phyloP scores from a whole-genome alignment of 2,797 vertebrate genomes.

The Microctenopoma stevenorrisi region DNA sequence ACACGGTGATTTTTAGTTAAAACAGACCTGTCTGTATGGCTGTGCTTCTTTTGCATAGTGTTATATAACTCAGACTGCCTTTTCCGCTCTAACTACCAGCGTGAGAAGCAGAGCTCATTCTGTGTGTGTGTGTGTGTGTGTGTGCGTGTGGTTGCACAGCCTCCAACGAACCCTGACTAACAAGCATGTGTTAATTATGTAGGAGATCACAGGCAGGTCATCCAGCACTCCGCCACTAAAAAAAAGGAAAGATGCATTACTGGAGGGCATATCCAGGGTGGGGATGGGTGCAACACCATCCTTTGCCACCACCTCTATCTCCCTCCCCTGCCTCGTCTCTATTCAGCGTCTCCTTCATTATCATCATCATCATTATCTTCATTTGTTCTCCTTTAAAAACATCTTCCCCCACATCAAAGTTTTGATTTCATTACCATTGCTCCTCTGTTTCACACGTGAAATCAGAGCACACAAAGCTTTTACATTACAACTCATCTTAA shows the following conservation, averaged over 20 bases:
- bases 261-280: slow-evolving; percentile 90
- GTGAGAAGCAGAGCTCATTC: slow-evolving; percentile 36
- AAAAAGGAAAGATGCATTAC: slow-evolving; percentile 89
- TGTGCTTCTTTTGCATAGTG: slow-evolving; percentile 24
- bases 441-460: slow-evolving; percentile 1
- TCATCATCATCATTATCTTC: slow-evolving; percentile 25
- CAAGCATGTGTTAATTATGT: slow-evolving; percentile 99
- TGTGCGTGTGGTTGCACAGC: slow-evolving; percentile 72
- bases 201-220: slow-evolving; percentile 97
- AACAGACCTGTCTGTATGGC: background rate
- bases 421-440: slow-evolving; percentile 29
- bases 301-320: slow-evolving; percentile 26
- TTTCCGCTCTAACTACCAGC: slow-evolving; percentile 30
- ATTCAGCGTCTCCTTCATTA: slow-evolving; percentile 11
- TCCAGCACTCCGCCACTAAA: slow-evolving; percentile 91
- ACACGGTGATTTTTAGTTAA: slow-evolving; percentile 29
- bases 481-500: background rate
- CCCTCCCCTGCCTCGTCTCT: slow-evolving; percentile 11
- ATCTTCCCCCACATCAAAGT: slow-evolving; percentile 12
- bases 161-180: slow-evolving; percentile 96
- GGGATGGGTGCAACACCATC: slow-evolving; percentile 82
- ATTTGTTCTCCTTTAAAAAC: slow-evolving; percentile 38
- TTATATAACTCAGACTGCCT: slow-evolving; percentile 56
- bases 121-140: slow-evolving; percentile 37
- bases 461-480: slow-evolving; percentile 1